Evolutionary conservation across 2,113 vertebrate genomes (phyloP).

Genomic region (Ellobius talpinus): DNA sequence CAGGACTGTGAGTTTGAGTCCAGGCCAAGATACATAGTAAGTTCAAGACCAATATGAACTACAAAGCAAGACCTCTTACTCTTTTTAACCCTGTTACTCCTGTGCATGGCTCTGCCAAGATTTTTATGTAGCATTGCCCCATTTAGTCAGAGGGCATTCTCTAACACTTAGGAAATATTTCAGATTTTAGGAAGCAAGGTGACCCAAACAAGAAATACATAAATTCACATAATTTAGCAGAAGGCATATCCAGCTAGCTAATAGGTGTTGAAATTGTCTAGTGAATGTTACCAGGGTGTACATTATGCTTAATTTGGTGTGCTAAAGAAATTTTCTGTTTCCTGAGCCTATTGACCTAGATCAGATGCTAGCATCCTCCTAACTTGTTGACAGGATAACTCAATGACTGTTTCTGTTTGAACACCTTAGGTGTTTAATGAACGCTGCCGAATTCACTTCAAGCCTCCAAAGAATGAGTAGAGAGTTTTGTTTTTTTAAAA

Average conservation of each 20-base stretch:
- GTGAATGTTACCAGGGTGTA: neutral
- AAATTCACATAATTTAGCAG: conserved; percentile 39
- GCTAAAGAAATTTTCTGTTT: conserved; percentile 36
- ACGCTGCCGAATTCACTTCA: conserved; percentile 96
- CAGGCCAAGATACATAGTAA: neutral
- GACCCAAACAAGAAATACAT: conserved; percentile 29
- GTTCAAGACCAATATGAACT: neutral
- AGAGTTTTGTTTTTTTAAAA: conserved; percentile 59
- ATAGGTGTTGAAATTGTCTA: neutral
- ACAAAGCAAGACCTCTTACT: neutral
- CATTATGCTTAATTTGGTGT: conserved; percentile 9
- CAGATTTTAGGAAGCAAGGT: conserved; percentile 44
- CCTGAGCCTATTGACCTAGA: conserved; percentile 21
- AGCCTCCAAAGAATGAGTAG: conserved; percentile 93
- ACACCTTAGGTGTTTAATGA: conserved; percentile 93
- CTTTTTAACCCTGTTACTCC: conserved; percentile 36
- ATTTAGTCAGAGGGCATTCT: conserved; percentile 35
- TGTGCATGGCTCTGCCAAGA: neutral
- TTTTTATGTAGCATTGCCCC: conserved; percentile 13
- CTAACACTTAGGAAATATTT: neutral
- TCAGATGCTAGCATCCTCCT: neutral
- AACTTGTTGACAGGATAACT: neutral
- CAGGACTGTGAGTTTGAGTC: neutral
- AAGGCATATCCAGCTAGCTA: neutral
- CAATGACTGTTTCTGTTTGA: conserved; percentile 68